Percentiles rank a stretch among this genome's conserved stretches.
Conservation (phyloP, 2,797 vertebrate genomes). For the Acrossocheilus wenchowensis region DNA sequence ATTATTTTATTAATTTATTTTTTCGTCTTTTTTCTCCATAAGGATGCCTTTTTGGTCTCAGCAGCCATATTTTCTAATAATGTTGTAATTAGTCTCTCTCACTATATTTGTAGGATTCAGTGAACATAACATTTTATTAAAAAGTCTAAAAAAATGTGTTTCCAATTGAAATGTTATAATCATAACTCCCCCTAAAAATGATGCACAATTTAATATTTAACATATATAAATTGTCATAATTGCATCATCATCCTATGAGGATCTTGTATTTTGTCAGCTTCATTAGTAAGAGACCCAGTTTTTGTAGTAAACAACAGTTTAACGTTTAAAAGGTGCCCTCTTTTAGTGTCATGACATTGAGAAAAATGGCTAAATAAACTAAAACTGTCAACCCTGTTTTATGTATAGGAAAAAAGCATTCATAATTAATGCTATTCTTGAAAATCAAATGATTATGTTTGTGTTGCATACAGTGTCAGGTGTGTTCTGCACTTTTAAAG, state of each 20-base stretch:
- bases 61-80: neutral
- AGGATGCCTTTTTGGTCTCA: neutral
- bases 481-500: constrained; percentile 87
- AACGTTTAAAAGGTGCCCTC: neutral
- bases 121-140: neutral
- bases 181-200: neutral
- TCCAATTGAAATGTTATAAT: neutral
- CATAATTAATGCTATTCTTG: neutral
- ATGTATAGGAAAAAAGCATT: neutral
- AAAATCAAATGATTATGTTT: constrained; percentile 6
- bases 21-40: neutral
- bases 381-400: neutral
- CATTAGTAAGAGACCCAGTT: neutral
- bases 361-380: neutral
- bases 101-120: neutral
- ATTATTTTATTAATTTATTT: neutral
- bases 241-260: neutral
- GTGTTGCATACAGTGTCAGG: constrained; percentile 62
- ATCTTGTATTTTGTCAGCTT: neutral
- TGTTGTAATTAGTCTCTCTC: neutral
- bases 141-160: neutral
- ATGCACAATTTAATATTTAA: neutral
- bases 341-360: neutral
- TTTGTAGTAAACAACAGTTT: neutral
- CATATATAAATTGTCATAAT: neutral